A percentile compares a stretch with the other conserved stretches of the same genome.
Conservation (phyloP, 2,797 vertebrate genomes). For the Emydoidea blandingii region DNA sequence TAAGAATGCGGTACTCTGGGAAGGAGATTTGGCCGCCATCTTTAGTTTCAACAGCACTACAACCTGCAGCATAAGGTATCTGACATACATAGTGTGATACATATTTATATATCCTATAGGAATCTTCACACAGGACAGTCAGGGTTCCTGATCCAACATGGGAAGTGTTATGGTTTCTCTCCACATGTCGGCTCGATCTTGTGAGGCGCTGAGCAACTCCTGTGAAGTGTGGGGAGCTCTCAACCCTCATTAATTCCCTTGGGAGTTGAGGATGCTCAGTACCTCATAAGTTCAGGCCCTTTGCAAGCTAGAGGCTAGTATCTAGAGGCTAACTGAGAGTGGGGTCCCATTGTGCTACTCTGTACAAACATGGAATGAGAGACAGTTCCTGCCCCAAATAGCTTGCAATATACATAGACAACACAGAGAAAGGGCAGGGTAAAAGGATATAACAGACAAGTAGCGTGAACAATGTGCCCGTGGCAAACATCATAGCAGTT, state of each 20-base stretch:
- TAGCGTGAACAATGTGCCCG: background rate
- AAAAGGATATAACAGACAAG: background rate
- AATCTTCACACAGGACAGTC: background rate
- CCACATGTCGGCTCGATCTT: background rate
- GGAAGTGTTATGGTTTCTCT: background rate
- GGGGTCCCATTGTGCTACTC: background rate
- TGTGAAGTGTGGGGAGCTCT: background rate
- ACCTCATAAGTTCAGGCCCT: accelerated
- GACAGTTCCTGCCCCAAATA: background rate
- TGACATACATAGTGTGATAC: background rate
- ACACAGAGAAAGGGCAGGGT: background rate
- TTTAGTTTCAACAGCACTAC: background rate
- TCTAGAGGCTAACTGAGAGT: too few species aligned
- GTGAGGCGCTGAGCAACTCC: background rate
- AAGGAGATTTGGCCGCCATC: background rate
- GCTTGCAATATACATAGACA: too few species aligned
- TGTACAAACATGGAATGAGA: background rate
- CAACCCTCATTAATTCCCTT: background rate
- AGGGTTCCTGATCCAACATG: background rate
- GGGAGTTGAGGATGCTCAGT: background rate
- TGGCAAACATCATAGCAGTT: too few species aligned
- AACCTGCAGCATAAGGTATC: background rate
- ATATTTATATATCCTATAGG: background rate
- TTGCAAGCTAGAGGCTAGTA: accelerated
- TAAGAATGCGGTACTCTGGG: background rate